Conservation (phyloP, 1,140 invertebrate genomes). For the Paramacrobiotus metropolitanus region DNA sequence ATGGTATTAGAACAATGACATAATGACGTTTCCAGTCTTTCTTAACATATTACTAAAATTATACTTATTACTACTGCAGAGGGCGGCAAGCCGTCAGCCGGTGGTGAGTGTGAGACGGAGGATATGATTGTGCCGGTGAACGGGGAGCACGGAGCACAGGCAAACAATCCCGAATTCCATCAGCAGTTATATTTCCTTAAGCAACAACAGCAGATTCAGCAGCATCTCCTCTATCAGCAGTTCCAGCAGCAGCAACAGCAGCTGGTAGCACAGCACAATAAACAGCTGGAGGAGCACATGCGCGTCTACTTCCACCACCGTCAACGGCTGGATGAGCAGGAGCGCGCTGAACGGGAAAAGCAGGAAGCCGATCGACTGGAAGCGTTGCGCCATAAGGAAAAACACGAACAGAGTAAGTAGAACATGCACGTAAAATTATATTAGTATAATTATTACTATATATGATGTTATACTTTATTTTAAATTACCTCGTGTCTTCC, state of each 20-base stretch:
- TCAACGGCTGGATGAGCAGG: slow-evolving; percentile 36
- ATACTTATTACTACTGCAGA: background rate
- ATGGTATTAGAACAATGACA: background rate
- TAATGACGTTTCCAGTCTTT: too few species aligned
- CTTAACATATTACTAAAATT: background rate
- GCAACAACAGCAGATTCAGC: slow-evolving; percentile 68
- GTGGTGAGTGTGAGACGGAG: too few species aligned
- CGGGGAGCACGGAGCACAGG: slow-evolving; percentile 6
- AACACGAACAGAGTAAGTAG: slow-evolving; percentile 60
- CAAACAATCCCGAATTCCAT: slow-evolving; percentile 14
- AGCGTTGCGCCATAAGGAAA: slow-evolving; percentile 64
- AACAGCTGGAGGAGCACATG: slow-evolving; percentile 58
- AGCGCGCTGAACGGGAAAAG: slow-evolving; percentile 31
- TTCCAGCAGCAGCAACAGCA: slow-evolving; percentile 67
- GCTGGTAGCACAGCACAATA: slow-evolving; percentile 60
- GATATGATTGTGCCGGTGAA: too few species aligned
- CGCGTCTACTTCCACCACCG: slow-evolving; percentile 60
- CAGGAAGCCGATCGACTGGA: slow-evolving; percentile 52
- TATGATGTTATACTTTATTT: too few species aligned
- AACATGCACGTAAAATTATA: too few species aligned
- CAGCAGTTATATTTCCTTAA: slow-evolving; percentile 35
- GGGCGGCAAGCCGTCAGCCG: background rate
- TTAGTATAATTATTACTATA: too few species aligned
- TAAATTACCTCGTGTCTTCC: too few species aligned
- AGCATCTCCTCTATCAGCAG: slow-evolving; percentile 59